phyloP scores from a whole-genome alignment of 2,888 invertebrate species.

The Diadegma fenestrale region DNA sequence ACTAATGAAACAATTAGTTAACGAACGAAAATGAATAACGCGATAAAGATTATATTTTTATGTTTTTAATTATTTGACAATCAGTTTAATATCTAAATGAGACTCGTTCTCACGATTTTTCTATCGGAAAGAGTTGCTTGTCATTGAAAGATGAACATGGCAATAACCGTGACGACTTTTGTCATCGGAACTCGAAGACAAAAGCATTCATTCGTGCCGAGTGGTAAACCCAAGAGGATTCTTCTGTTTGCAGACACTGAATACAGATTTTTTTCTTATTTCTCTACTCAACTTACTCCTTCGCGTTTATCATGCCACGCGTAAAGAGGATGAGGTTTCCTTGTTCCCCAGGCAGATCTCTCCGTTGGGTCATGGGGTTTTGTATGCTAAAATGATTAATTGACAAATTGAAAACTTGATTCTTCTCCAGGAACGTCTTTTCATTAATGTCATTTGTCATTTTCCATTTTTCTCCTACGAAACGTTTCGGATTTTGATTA shows the following conservation, averaged over 20 bases:
- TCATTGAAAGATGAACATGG: not conserved
- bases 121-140: not conserved
- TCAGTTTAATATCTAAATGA: not conserved
- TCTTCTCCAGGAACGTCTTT: not conserved
- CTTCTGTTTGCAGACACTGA: slow-evolving; percentile 75
- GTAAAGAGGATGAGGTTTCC: slow-evolving; percentile 21
- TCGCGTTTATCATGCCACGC: slow-evolving; percentile 25
- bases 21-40: not conserved
- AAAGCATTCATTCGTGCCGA: slow-evolving; percentile 74
- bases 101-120: not conserved
- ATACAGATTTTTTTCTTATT: slow-evolving; percentile 71
- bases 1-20: too few relatives aligned
- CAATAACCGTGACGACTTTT: not conserved
- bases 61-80: not conserved
- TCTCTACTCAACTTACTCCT: slow-evolving; percentile 26
- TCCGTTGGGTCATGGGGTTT: slow-evolving; percentile 5
- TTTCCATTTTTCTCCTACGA: not conserved
- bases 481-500: not conserved
- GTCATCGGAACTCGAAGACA: slow-evolving; percentile 27
- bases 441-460: slow-evolving; percentile 1
- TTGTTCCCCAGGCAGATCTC: slow-evolving; percentile 33
- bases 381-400: slow-evolving; percentile 50
- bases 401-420: slow-evolving; percentile 1
- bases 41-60: too few relatives aligned
- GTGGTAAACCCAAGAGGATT: slow-evolving; percentile 75